Percentiles rank a stretch among this genome's conserved stretches.
Evolutionary conservation across 1,140 invertebrate genomes (phyloP).

Genomic region (Parasteatoda tepidariorum): DNA sequence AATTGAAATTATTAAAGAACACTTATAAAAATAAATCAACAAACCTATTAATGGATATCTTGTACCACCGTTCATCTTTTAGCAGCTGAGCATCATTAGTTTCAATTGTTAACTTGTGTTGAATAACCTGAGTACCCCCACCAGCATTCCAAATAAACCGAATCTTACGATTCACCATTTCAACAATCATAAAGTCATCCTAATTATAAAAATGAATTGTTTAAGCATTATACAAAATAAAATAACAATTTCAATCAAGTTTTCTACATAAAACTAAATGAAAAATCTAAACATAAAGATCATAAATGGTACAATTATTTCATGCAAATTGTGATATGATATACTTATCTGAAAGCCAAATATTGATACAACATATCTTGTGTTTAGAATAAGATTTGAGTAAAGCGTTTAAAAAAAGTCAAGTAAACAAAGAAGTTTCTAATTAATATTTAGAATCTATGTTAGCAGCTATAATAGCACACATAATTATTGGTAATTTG

Average conservation of each 20-base stretch:
- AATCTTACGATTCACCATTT: conserved; percentile 81
- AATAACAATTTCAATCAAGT: not conserved
- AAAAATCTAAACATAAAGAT: not conserved
- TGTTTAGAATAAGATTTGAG: no score
- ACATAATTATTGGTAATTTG: no score
- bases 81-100: conserved; percentile 72
- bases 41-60: conserved; percentile 76
- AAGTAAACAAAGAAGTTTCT: no score
- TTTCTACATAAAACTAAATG: not conserved
- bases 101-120: conserved; percentile 73
- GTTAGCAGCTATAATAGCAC: no score
- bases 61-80: conserved; percentile 80
- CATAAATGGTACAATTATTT: no score
- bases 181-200: conserved; percentile 81
- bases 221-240: not conserved
- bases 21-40: not conserved
- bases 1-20: no score
- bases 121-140: conserved; percentile 73
- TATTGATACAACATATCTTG: no score
- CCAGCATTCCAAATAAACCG: conserved; percentile 83
- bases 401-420: no score
- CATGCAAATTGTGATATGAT: no score
- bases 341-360: no score
- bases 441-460: no score
- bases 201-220: conserved; percentile 46